phyloP scores from a whole-genome alignment of 2,888 invertebrate genomes.

The Ferdinandea cuprea region DNA sequence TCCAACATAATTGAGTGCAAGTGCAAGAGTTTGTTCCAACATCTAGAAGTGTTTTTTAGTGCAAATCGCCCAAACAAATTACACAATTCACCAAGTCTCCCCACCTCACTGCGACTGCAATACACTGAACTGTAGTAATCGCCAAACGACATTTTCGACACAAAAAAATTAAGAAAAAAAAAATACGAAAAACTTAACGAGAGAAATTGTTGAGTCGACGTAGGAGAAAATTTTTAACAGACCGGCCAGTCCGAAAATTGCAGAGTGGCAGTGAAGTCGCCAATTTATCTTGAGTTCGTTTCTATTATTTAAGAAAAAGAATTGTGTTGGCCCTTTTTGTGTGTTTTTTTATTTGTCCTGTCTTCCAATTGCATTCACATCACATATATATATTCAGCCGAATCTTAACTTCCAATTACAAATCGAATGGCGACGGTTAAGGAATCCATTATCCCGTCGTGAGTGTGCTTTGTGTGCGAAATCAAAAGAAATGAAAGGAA shows the following conservation, averaged over 20 bases:
- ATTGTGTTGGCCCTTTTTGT: slow-evolving; percentile 57
- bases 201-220: slow-evolving; percentile 72
- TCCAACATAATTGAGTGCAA: slow-evolving; percentile 37
- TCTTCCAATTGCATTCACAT: slow-evolving; percentile 28
- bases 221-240: slow-evolving; percentile 68
- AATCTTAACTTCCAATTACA: slow-evolving; percentile 4
- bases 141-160: slow-evolving; percentile 33
- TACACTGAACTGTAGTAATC: slow-evolving; percentile 63
- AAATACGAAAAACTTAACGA: slow-evolving; percentile 58
- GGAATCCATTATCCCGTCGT: slow-evolving; percentile 55
- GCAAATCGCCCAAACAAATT: slow-evolving; percentile 36
- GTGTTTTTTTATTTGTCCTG: slow-evolving; percentile 23
- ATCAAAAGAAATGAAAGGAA: slow-evolving; percentile 18
- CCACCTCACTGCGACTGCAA: slow-evolving; percentile 3
- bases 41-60: slow-evolving; percentile 5
- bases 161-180: slow-evolving; percentile 39
- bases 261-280: slow-evolving; percentile 78
- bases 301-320: slow-evolving; percentile 29
- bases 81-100: slow-evolving; percentile 5
- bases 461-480: slow-evolving; percentile 55
- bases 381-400: not conserved
- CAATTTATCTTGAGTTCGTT: slow-evolving; percentile 72
- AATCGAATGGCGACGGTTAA: slow-evolving; percentile 33
- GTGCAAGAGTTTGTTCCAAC: slow-evolving; percentile 28
- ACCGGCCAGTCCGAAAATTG: slow-evolving; percentile 78